Evolutionary conservation across 2,888 invertebrate genomes (phyloP).

Genomic region (Adelognathus sp.): DNA sequence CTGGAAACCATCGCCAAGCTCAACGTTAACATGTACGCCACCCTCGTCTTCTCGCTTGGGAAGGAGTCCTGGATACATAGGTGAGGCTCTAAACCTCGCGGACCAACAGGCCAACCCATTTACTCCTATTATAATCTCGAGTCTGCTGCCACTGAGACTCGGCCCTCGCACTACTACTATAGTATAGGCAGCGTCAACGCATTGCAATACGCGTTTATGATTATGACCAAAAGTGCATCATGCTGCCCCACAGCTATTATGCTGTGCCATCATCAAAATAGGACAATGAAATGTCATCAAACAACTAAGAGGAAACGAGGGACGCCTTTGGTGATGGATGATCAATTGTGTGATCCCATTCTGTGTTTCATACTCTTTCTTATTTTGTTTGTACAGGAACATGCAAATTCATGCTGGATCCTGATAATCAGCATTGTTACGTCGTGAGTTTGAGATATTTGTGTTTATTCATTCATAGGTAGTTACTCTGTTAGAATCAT

Average conservation of each 20-base stretch:
- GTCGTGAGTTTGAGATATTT: too few species aligned
- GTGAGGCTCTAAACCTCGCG: conserved; percentile 2
- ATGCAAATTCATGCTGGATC: too few species aligned
- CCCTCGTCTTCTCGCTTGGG: conserved; percentile 7
- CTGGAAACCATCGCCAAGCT: conserved; percentile 54
- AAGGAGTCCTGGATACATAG: conserved; percentile 20
- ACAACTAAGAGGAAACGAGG: too few species aligned
- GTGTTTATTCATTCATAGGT: too few species aligned
- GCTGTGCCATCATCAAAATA: too few species aligned
- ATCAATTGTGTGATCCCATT: too few species aligned
- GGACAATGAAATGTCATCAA: too few species aligned
- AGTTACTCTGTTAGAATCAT: too few species aligned
- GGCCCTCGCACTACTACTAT: not conserved
- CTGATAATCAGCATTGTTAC: too few species aligned
- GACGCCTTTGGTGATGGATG: too few species aligned
- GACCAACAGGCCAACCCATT: conserved; percentile 20
- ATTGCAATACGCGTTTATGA: not conserved
- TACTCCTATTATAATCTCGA: conserved; percentile 13
- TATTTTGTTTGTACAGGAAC: too few species aligned
- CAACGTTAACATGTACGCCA: conserved; percentile 13
- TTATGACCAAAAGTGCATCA: conserved; percentile 21
- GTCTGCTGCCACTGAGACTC: not conserved
- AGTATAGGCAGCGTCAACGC: not conserved
- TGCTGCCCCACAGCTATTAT: not conserved
- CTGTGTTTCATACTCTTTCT: too few species aligned